Evolutionary conservation across 35 echinoderm and acorn worm species (phyloP).

Genomic region (Holothuria glaberrima): DNA sequence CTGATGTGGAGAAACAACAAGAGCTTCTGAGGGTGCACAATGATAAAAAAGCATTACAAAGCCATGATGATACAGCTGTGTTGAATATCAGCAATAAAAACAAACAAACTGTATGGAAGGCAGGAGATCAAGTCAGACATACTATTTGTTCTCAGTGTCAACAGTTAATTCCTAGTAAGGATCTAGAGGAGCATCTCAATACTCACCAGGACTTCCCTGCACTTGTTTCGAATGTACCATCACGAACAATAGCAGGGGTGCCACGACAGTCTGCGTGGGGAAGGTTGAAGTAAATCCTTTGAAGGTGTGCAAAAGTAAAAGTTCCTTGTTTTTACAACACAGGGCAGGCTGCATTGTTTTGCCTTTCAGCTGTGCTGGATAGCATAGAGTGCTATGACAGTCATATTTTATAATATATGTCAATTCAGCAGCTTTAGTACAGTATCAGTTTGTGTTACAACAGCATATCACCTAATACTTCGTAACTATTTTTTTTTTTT

Average conservation of each 20-base stretch:
- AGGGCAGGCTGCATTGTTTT: too few species aligned
- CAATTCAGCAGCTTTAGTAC: too few species aligned
- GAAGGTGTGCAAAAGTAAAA: not conserved
- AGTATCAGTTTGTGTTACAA: too few species aligned
- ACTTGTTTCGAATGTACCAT: not conserved
- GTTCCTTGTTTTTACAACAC: not conserved
- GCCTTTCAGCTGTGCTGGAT: too few species aligned
- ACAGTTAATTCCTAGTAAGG: conserved; percentile 53
- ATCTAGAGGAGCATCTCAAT: conserved; percentile 76
- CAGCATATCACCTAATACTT: too few species aligned
- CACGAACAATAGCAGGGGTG: not conserved
- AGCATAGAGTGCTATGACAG: too few species aligned
- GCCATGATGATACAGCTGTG: not conserved
- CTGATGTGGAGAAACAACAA: conserved; percentile 82
- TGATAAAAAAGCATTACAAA: conserved; percentile 21
- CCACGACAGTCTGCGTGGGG: conserved; percentile 25
- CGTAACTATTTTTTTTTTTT: too few species aligned
- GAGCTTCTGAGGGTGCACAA: conserved; percentile 77
- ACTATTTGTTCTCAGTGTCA: conserved; percentile 66
- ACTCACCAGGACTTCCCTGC: conserved; percentile 80
- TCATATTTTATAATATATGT: too few species aligned
- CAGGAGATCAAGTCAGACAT: not conserved
- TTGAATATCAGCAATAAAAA: conserved; percentile 67
- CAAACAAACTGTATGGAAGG: conserved; percentile 61
- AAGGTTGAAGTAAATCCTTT: conserved; percentile 21